Base-by-base conservation (phyloP, 2,113 vertebrate genomes). In the Oreocharis arfaki region DNA sequence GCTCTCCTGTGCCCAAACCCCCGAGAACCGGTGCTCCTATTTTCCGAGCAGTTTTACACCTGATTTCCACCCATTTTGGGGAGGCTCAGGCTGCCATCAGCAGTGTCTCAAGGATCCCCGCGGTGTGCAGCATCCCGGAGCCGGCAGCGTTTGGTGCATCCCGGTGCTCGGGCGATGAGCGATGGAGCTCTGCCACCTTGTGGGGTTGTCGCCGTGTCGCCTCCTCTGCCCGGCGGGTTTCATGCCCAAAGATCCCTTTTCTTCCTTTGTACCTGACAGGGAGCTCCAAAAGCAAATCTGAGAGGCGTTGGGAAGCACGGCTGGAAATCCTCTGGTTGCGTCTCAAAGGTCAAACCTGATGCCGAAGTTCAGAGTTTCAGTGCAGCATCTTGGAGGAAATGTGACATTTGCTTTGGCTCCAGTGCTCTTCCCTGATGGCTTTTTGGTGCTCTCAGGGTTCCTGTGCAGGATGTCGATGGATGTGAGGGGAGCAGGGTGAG, bases 221-320 rank as follows among this genome's bases (percentile, higher is more conserved):
- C 61, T 52, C 50, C 2, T 8, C 60, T 26, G 2, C 50, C 60
- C 3, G 60, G 55, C 37, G 19, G 35, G 10, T 33, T 37, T 35
- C 14, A 3, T 1, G 19, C 30, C 56, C 44, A 2, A 19, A 21
- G 11, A 5, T 32, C 18, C 10, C 7, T 53, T 71, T 37, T 28
- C 23, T 59, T 18, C 2, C 10, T 13, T 59, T 28, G 3, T 2
- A 10, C 13, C 30, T 33, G 9, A 8, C 1, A 13, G 32, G 60
- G 61, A 69, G 8, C 17, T 17, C 2, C 7, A 16, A 17, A 30
- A 23, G 0, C 35, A 4, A 13, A 8, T 42, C 12, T 17, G 22
- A 0, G 0, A 9, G 0, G 1, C 3, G 0, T 3, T 26, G 19
- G n/a, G 11, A 89, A 30, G 7, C 5, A 0, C 1, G 4, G 0